These are phyloP conservation scores for Oreonectes daqikongensis DNA, from an alignment of 2,797 vertebrate genomes.

Conservation along the genomic window DNA sequence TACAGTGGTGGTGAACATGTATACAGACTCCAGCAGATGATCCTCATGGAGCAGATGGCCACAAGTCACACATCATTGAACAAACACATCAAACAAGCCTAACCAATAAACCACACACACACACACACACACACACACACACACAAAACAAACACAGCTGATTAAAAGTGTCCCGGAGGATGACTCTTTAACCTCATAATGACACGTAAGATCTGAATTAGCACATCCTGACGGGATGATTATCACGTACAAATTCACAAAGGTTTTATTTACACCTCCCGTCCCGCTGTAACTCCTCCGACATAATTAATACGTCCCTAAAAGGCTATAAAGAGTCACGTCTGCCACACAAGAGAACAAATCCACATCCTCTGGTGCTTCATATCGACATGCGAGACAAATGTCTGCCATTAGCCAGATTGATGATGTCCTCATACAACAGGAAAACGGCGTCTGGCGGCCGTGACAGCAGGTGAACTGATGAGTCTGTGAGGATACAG, in stretches of 20 bases:
- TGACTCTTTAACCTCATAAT: conserved; percentile 19
- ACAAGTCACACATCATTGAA: conserved; percentile 39
- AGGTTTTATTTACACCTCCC: conserved; percentile 4
- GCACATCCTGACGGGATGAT: conserved; percentile 8
- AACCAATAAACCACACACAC: conserved; percentile 11
- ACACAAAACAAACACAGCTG: conserved; percentile 22
- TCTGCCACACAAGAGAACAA: not conserved
- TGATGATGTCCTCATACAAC: conserved; percentile 15
- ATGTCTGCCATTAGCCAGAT: conserved; percentile 3
- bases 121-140: conserved; percentile 9
- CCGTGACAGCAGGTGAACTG: not conserved
- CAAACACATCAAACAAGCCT: conserved; percentile 29
- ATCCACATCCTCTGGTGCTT: conserved; percentile 1
- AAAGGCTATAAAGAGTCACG: conserved; percentile 1
- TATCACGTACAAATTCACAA: conserved; percentile 1
- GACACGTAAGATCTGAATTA: not conserved
- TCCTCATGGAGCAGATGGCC: conserved; percentile 43
- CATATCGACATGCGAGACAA: conserved; percentile 18
- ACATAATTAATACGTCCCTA: not conserved
- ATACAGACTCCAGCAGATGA: conserved; percentile 30
- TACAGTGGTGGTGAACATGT: conserved; percentile 14
- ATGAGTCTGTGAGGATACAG: conserved; percentile 23
- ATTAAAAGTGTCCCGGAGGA: conserved; percentile 21
- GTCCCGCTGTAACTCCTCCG: not conserved
- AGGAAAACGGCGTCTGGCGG: not conserved